phyloP scores from a whole-genome alignment of 2,113 vertebrate species.

The Festucalex cinctus region DNA sequence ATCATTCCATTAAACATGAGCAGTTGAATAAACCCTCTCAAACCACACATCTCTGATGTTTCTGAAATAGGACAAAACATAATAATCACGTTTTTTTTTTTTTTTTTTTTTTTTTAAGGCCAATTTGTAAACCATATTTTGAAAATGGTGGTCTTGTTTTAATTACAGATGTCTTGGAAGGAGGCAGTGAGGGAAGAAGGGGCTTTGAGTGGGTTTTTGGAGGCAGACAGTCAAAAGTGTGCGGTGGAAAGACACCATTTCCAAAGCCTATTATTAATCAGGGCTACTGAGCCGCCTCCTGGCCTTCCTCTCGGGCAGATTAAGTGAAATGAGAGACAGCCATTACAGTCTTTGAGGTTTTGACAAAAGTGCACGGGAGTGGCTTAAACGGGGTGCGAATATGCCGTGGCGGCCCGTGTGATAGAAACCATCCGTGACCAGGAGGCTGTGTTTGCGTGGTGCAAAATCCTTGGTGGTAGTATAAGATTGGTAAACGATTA shows the following conservation, averaged over 20 bases:
- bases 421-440: no score
- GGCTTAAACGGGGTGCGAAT: conserved; percentile 51
- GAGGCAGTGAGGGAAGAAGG: conserved; percentile 19
- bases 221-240: conserved; percentile 49
- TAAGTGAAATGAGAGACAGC: conserved; percentile 73
- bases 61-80: no score
- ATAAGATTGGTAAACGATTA: conserved; percentile 16
- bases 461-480: no score
- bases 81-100: no score
- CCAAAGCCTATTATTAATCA: conserved; percentile 73
- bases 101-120: no score
- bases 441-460: no score
- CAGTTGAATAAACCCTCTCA: no score
- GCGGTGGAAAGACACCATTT: conserved; percentile 55
- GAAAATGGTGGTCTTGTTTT: conserved; percentile 53
- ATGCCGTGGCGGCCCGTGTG: conserved; percentile 15
- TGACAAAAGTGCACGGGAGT: conserved; percentile 36
- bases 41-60: no score
- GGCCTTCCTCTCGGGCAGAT: conserved; percentile 71
- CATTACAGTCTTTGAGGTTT: conserved; percentile 66
- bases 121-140: conserved; percentile 62
- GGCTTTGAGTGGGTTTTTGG: conserved; percentile 34
- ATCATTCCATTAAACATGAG: no score
- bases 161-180: conserved; percentile 47
- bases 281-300: conserved; percentile 61